Percentiles rank a stretch among this genome's conserved stretches.
phyloP scores from a whole-genome alignment of 2,797 vertebrate genomes.

The Sarcophilus harrisii region DNA sequence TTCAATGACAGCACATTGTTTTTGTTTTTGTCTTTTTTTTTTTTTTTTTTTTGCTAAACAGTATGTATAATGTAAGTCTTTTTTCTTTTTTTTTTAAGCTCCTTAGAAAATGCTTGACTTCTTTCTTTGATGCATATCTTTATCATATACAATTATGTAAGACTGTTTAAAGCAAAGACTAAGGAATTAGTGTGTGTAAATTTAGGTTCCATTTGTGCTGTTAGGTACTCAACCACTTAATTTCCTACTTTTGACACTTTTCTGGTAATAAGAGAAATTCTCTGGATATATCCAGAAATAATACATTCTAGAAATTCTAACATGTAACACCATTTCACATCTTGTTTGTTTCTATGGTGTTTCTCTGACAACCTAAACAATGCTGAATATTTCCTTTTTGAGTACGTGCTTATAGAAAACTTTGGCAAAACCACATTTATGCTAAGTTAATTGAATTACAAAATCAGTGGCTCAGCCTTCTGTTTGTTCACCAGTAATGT shows the following conservation, averaged over 20 bases:
- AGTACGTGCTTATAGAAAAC: not conserved
- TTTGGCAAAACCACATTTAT: not conserved
- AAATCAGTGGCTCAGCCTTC: not conserved
- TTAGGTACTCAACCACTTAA: not conserved
- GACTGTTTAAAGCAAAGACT: not conserved
- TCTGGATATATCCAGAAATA: not conserved
- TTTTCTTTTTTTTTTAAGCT: too few species aligned
- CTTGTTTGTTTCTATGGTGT: not conserved
- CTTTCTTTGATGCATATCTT: not conserved
- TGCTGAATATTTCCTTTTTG: not conserved
- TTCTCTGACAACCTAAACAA: not conserved
- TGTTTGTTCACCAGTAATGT: conserved; percentile 7
- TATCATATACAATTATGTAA: not conserved
- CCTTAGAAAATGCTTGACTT: not conserved
- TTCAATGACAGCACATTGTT: too few species aligned
- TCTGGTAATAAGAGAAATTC: not conserved
- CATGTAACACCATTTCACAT: not conserved
- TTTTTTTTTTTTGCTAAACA: too few species aligned
- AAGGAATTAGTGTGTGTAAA: not conserved
- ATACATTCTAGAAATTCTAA: not conserved
- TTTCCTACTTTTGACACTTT: not conserved
- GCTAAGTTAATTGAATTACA: conserved; percentile 8
- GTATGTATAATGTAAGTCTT: too few species aligned
- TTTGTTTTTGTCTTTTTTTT: too few species aligned
- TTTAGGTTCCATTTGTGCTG: not conserved